Conservation (phyloP, 2,113 vertebrate species). For the Laticauda colubrina region DNA sequence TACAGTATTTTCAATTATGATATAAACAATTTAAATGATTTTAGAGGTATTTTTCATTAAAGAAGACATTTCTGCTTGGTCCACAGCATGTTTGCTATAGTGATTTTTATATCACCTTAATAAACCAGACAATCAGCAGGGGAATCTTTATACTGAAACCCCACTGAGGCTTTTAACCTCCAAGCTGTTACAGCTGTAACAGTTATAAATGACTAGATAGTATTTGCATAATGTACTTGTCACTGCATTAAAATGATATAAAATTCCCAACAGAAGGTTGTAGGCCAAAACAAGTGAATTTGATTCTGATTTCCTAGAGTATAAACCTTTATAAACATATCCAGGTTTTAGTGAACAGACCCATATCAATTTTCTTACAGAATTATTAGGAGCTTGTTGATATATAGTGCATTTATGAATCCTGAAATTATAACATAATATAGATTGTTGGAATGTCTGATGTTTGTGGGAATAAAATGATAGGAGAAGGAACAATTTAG, state of each 20-base stretch:
- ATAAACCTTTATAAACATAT: constrained; percentile 15
- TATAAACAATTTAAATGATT: constrained; percentile 55
- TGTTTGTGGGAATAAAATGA: constrained; percentile 48
- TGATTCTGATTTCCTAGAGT: constrained; percentile 9
- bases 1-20: constrained; percentile 56
- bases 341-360: constrained; percentile 51
- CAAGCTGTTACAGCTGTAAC: constrained; percentile 66
- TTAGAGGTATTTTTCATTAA: constrained; percentile 42
- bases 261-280: constrained; percentile 57
- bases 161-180: constrained; percentile 60
- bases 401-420: constrained; percentile 77
- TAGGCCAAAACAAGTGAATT: constrained; percentile 27
- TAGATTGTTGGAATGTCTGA: constrained; percentile 56
- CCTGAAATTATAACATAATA: constrained; percentile 81
- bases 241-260: constrained; percentile 72
- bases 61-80: constrained; percentile 48
- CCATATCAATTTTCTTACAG: constrained; percentile 58
- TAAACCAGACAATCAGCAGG: constrained; percentile 70
- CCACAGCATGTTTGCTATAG: constrained; percentile 45
- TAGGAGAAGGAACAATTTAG: constrained; percentile 42
- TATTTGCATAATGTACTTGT: constrained; percentile 81
- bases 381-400: constrained; percentile 59
- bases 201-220: constrained; percentile 67
- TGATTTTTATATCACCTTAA: constrained; percentile 68
- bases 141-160: constrained; percentile 63